These are phyloP conservation scores for Brachionus rubens DNA, from an alignment of 1,140 invertebrate species.

Conservation along the genomic window DNA sequence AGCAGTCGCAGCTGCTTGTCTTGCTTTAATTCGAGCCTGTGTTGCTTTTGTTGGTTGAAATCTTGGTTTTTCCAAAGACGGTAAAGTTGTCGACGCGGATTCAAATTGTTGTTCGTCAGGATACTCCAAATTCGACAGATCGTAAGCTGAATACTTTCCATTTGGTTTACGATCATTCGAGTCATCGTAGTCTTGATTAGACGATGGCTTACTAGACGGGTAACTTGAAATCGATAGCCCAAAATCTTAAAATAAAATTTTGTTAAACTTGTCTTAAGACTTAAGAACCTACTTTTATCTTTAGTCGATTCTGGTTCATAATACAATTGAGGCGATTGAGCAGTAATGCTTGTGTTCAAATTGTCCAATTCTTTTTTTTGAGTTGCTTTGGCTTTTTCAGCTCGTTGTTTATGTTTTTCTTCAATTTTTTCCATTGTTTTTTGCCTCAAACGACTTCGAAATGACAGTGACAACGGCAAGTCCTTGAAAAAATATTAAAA, in stretches of 20 bases:
- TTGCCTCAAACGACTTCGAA: conserved; percentile 33
- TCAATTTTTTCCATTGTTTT: conserved; percentile 45
- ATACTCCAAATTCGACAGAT: conserved; percentile 1
- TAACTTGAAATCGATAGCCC: conserved; percentile 41
- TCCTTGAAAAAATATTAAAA: no score
- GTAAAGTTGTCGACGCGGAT: neutral
- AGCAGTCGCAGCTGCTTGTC: neutral
- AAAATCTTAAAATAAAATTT: conserved; percentile 21
- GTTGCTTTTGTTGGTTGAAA: conserved; percentile 42
- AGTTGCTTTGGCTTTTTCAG: neutral
- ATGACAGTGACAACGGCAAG: conserved; percentile 3
- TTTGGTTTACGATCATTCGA: neutral
- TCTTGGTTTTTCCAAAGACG: conserved; percentile 33
- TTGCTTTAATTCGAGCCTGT: conserved; percentile 37
- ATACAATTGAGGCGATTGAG: neutral
- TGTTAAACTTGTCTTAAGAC: neutral
- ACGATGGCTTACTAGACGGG: neutral
- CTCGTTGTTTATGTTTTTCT: conserved; percentile 29
- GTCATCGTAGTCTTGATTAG: neutral
- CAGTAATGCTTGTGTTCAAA: conserved; percentile 9
- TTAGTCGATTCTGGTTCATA: no score
- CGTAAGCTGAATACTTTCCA: neutral
- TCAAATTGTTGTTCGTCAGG: neutral
- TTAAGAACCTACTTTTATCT: no score
- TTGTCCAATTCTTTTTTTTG: conserved; percentile 41